Conservation (phyloP, 92 coral and sea anemone species). For the Palythoa caribaeorum region DNA sequence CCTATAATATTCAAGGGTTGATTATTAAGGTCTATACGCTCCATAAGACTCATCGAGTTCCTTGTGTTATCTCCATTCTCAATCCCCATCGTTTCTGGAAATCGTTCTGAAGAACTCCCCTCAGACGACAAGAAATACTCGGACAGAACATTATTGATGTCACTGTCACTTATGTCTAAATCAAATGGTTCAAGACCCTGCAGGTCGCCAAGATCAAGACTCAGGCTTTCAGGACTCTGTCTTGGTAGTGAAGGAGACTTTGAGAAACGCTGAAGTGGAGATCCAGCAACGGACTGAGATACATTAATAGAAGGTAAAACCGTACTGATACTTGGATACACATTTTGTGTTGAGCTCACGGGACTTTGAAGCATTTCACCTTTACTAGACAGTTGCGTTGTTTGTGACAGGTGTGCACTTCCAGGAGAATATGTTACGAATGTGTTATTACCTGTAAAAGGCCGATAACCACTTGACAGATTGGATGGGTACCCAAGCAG, state of each 20-base stretch:
- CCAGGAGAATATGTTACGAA: conserved; percentile 36
- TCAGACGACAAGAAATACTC: conserved; percentile 57
- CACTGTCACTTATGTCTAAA: conserved; percentile 67
- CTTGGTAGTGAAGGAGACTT: conserved; percentile 35
- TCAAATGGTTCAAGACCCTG: conserved; percentile 58
- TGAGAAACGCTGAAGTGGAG: neutral
- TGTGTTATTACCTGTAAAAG: conserved; percentile 7
- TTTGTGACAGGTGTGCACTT: conserved; percentile 6
- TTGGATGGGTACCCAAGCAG: neutral
- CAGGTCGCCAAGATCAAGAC: conserved; percentile 61
- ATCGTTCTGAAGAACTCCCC: neutral
- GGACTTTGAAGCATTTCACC: conserved; percentile 7
- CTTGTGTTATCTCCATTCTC: conserved; percentile 23
- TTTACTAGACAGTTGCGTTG: neutral
- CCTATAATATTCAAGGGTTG: neutral
- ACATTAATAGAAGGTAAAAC: neutral
- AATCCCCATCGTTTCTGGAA: conserved; percentile 21
- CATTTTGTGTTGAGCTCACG: neutral
- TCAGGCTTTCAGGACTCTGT: conserved; percentile 37
- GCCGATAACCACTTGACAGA: neutral
- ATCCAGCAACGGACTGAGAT: neutral
- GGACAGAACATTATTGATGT: conserved; percentile 64
- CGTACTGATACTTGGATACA: neutral
- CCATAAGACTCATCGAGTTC: neutral
- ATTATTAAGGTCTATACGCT: neutral